Base-by-base conservation (phyloP, 2,888 invertebrate genomes). In the Neoaliturus tenellus region DNA sequence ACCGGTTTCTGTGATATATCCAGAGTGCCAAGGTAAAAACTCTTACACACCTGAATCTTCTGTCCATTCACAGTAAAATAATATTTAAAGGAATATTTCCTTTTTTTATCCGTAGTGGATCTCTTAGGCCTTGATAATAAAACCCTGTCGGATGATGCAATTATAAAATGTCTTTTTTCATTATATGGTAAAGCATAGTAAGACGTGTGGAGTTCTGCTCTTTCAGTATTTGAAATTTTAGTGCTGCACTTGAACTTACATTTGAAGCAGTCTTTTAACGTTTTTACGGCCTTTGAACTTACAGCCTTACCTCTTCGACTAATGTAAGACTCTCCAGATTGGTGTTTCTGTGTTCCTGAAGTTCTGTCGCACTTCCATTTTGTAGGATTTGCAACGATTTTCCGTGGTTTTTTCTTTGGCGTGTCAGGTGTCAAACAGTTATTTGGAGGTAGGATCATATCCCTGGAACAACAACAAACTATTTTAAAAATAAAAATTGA, bases 51-150 rank as follows among this genome's bases (percentile, higher is more conserved):
- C 44, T 44, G 39, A 71, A 33, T 33, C 39, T 71, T 39, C 39
- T 71, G n/a, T 39, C 39, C 39, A 39, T 71, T 71, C 39, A 39
- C 33, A 10, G 39, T 33, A 71, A 71, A 75, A 75, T 75, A 75
- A 75, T 71, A 71, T 31, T 71, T 71, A 71, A 71, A 71, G 28
- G 71, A 71, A 71, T 71, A 71, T 71, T 33, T 35, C 39, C 31
- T 71, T n/a, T 31, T 71, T 71, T 71, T 71, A 71, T 75, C 75
- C 44, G 35, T 41, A 75, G 75, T 75, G 75, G 75, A 75, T 75
- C 75, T 33, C n/a, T 71, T 71, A 33, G n/a, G 39, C 33, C 33
- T 39, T 71, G 71, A 33, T 39, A 35, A 33, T 71, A 71, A 71
- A 71, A 71, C 33, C 39, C 71, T 71, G 35, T 44, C 75, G 44